Percentiles rank a stretch among this genome's conserved stretches.
Conservation (phyloP, 2,113 vertebrate species). For the Sus scrofa region DNA sequence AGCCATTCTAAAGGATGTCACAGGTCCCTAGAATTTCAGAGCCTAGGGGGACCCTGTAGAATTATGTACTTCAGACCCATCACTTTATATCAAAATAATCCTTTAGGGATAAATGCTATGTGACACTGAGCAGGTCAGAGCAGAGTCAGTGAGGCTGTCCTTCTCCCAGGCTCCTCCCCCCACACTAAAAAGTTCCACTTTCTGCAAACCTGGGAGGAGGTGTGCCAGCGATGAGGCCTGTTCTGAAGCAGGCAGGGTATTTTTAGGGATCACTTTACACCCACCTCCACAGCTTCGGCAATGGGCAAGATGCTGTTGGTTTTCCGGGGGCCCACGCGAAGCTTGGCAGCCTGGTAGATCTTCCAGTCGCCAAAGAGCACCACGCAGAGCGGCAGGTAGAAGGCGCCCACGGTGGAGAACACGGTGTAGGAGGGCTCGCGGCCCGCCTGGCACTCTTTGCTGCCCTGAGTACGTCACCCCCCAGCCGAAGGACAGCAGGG, state of each 20-base stretch:
- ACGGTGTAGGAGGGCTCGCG: conserved; percentile 96
- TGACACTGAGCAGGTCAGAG: not conserved
- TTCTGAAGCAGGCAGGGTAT: not conserved
- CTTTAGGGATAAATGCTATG: not conserved
- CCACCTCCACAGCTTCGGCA: conserved; percentile 91
- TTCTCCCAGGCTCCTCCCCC: not conserved
- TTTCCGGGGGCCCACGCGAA: conserved; percentile 93
- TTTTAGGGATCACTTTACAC: conserved; percentile 21
- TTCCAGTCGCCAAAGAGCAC: conserved; percentile 99
- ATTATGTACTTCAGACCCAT: not conserved
- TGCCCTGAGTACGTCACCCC: conserved; percentile 95
- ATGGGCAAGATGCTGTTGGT: conserved; percentile 94
- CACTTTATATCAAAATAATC: not conserved
- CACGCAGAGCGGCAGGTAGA: conserved; percentile 96
- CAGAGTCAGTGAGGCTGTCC: not conserved
- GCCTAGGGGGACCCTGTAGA: not conserved
- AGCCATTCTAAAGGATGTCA: not conserved
- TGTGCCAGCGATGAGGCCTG: not conserved
- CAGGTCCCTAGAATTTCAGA: not conserved
- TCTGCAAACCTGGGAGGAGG: too few relatives aligned
- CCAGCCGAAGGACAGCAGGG: conserved; percentile 96
- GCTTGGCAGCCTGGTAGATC: conserved; percentile 97
- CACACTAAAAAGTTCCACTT: not conserved
- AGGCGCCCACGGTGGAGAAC: conserved; percentile 98
- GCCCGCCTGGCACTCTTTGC: conserved; percentile 95